Conservation (phyloP, 2,113 vertebrate species). For the Thamnaconus septentrionalis region DNA sequence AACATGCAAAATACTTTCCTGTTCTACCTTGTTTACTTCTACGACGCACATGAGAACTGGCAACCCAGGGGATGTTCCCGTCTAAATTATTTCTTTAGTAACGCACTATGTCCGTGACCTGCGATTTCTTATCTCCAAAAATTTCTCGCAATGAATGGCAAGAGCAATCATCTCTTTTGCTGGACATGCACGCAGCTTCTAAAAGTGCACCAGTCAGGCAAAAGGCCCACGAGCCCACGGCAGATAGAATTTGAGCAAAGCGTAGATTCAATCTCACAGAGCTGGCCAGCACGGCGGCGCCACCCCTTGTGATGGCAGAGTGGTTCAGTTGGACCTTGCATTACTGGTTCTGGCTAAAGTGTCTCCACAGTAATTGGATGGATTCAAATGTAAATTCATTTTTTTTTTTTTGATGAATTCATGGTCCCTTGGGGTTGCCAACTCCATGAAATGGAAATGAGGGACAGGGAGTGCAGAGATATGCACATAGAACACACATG, state of each 20-base stretch:
- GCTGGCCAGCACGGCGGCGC: too few species aligned
- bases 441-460: too few species aligned
- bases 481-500: too few species aligned
- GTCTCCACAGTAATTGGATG: neutral
- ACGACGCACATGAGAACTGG: conserved; percentile 18
- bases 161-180: neutral
- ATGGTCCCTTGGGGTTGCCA: neutral
- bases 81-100: too few species aligned
- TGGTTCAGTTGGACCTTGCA: neutral
- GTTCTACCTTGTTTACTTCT: conserved; percentile 8
- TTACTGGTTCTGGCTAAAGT: neutral
- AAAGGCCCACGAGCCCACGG: neutral
- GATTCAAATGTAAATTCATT: neutral
- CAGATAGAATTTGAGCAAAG: neutral
- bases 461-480: too few species aligned
- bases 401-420: neutral
- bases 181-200: neutral
- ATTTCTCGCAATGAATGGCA: too few species aligned
- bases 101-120: too few species aligned
- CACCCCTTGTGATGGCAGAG: neutral
- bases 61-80: conserved; percentile 28
- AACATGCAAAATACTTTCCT: conserved; percentile 11
- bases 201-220: neutral
- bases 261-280: neutral
- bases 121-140: too few species aligned